phyloP scores from a whole-genome alignment of 2,113 vertebrate species.

The Geococcyx californianus region DNA sequence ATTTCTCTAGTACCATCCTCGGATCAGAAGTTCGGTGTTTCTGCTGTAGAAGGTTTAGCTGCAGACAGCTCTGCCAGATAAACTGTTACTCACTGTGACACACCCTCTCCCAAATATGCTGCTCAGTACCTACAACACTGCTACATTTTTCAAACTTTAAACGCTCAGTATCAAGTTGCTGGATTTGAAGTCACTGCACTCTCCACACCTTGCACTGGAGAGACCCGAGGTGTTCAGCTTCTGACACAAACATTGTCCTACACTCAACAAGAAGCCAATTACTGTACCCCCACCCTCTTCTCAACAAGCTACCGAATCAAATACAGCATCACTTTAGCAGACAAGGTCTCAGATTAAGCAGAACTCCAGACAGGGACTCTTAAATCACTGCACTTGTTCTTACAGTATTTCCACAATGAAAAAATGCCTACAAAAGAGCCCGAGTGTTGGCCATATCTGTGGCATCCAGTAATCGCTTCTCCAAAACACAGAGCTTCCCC shows the following conservation, averaged over 20 bases:
- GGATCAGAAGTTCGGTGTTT: neutral
- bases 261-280: neutral
- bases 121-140: neutral
- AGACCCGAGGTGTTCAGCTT: fast-evolving
- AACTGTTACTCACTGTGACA: neutral
- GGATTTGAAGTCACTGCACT: neutral
- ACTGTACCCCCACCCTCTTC: neutral
- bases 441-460: neutral
- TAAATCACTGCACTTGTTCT: neutral
- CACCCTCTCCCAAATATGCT: neutral
- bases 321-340: neutral
- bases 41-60: neutral
- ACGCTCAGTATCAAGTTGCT: neutral
- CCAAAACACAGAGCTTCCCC: neutral
- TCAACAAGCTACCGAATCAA: neutral
- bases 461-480: neutral
- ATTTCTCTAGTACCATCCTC: neutral
- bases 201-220: neutral
- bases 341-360: neutral
- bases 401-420: neutral
- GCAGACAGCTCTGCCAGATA: fast-evolving
- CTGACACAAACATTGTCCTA: neutral
- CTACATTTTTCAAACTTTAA: neutral
- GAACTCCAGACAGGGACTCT: neutral
- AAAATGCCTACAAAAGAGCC: neutral